Percentiles rank a stretch among this genome's conserved stretches.
Conservation (phyloP, 1,140 invertebrate species). For the Leucophenga varia region DNA sequence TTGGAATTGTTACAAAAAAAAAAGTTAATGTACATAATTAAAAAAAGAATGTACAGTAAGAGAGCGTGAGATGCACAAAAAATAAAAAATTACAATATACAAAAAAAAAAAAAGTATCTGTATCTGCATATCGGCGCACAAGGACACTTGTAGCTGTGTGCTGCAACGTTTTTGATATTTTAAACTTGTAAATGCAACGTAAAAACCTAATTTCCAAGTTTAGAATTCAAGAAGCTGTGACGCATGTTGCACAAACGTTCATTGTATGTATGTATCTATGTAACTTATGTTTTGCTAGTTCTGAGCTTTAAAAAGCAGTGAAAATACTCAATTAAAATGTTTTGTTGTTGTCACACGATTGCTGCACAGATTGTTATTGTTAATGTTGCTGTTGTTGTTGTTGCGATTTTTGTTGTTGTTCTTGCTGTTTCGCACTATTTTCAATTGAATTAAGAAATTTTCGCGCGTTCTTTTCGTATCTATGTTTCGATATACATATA, state of each 20-base stretch:
- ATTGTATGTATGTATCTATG: neutral
- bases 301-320: neutral
- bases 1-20: too few species aligned
- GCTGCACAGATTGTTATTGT: slow-evolving; percentile 1
- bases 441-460: slow-evolving; percentile 49
- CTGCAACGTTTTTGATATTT: too few species aligned
- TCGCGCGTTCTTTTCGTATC: too few species aligned
- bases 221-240: slow-evolving; percentile 46
- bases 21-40: too few species aligned
- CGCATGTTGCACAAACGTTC: slow-evolving; percentile 21
- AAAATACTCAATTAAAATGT: slow-evolving; percentile 49
- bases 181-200: too few species aligned
- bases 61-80: too few species aligned
- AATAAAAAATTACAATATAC: too few species aligned
- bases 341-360: slow-evolving; percentile 20
- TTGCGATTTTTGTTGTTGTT: slow-evolving; percentile 7
- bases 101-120: too few species aligned
- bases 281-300: slow-evolving; percentile 7
- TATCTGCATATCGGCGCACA: too few species aligned
- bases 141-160: too few species aligned
- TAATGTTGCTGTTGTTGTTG: slow-evolving; percentile 11
- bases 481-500: too few species aligned
- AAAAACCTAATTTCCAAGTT: slow-evolving; percentile 53
- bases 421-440: slow-evolving; percentile 47
- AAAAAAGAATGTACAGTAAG: too few species aligned